Evolutionary conservation across 2,113 vertebrate species (phyloP).

Genomic region (Larimichthys crocea): DNA sequence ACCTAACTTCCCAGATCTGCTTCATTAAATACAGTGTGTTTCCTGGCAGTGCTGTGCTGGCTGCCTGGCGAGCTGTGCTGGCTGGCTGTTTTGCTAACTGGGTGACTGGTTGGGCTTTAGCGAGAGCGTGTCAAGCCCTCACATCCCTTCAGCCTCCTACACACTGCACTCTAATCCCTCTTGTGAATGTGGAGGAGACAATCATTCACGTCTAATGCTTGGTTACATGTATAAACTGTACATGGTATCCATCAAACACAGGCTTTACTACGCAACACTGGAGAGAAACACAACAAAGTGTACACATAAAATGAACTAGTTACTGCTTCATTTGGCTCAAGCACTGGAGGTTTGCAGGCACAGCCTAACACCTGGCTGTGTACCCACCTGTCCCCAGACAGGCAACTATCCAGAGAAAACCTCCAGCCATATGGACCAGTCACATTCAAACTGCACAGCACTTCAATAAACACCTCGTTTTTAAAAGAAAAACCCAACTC

Average conservation of each 20-base stretch:
- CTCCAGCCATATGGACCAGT: conserved; percentile 19
- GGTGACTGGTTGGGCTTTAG: conserved; percentile 50
- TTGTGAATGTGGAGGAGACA: conserved; percentile 16
- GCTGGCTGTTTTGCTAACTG: conserved; percentile 44
- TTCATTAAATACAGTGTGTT: conserved; percentile 79
- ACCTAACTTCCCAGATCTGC: conserved; percentile 76
- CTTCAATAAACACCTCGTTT: conserved; percentile 23
- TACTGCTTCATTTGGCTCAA: conserved; percentile 31
- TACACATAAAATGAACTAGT: conserved; percentile 37
- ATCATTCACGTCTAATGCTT: conserved; percentile 5
- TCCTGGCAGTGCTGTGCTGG: conserved; percentile 72
- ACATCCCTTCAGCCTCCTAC: conserved; percentile 30
- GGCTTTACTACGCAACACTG: conserved; percentile 24
- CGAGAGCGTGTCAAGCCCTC: conserved; percentile 46
- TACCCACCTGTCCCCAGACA: conserved; percentile 34
- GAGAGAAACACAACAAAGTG: conserved; percentile 18
- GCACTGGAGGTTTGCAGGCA: conserved; percentile 29
- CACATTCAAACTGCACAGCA: conserved; percentile 8
- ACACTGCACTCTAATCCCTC: conserved; percentile 10
- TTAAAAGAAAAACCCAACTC: background rate
- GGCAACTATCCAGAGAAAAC: conserved; percentile 12
- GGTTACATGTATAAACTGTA: conserved; percentile 5
- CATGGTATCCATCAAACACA: background rate
- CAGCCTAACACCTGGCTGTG: conserved; percentile 42
- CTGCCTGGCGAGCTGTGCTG: conserved; percentile 46